Conservation (phyloP, 2,888 invertebrate species). For the Drosophila anceps region DNA sequence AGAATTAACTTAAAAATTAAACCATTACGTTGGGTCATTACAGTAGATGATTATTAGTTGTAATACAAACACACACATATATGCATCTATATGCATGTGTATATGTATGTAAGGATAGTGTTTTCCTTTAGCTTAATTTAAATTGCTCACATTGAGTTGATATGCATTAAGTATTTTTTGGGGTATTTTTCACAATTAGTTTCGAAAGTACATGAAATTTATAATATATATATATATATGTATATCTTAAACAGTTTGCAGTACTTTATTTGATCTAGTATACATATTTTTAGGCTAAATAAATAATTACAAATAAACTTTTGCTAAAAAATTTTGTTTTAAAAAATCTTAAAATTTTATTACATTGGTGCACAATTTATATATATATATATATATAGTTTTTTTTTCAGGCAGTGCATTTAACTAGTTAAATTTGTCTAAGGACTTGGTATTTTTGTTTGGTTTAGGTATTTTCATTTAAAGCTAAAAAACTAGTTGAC, state of each 20-base stretch:
- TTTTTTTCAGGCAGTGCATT: conserved; percentile 70
- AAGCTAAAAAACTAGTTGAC: conserved; percentile 23
- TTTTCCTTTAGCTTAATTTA: conserved; percentile 58
- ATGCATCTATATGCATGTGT: conserved; percentile 10
- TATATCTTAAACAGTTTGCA: conserved; percentile 32
- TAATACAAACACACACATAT: conserved; percentile 32
- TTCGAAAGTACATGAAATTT: conserved; percentile 60
- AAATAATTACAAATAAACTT: conserved; percentile 64
- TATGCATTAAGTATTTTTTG: conserved; percentile 53
- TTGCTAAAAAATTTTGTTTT: conserved; percentile 64
- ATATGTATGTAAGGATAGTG: conserved; percentile 12
- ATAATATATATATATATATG: conserved; percentile 45
- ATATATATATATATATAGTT: conserved; percentile 11
- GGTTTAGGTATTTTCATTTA: conserved; percentile 3
- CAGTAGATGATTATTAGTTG: conserved; percentile 19
- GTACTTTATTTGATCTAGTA: conserved; percentile 45
- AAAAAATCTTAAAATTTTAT: conserved; percentile 56
- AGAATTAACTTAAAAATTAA: conserved; percentile 25
- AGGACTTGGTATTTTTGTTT: conserved; percentile 43
- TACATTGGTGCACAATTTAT: conserved; percentile 50
- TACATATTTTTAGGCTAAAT: conserved; percentile 41
- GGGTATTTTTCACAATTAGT: conserved; percentile 55
- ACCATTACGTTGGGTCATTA: conserved; percentile 58
- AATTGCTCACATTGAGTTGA: conserved; percentile 77
- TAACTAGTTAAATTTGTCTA: conserved; percentile 73